Conservation (phyloP, 2,797 vertebrate genomes). For the Sebastes trivittatus region DNA sequence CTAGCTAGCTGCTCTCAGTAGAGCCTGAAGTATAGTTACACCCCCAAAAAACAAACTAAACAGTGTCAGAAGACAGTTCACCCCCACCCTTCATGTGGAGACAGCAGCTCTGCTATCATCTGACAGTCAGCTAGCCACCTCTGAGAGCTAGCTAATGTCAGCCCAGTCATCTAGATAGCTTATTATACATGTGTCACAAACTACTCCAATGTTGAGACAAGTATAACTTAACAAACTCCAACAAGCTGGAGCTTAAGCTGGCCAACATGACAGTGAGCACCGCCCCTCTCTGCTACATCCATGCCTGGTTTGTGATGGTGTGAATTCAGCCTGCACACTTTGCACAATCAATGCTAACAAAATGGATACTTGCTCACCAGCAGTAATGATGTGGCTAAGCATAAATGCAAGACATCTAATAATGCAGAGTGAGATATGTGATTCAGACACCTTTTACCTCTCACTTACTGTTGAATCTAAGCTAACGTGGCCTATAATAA, state of each 20-base stretch:
- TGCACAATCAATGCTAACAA: constrained; percentile 32
- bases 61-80: not conserved
- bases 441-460: not conserved
- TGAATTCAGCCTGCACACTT: constrained; percentile 51
- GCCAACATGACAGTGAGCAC: constrained; percentile 52
- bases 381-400: not conserved
- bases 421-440: not conserved
- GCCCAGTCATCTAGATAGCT: not conserved
- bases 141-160: not conserved
- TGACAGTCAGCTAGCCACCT: not conserved
- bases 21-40: not conserved
- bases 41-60: not conserved
- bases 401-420: not conserved
- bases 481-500: constrained; percentile 53
- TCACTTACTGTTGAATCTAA: not conserved
- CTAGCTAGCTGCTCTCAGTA: not conserved
- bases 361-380: constrained; percentile 19
- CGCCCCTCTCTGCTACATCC: constrained; percentile 63
- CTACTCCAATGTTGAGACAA: not conserved
- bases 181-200: not conserved
- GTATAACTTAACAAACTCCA: not conserved
- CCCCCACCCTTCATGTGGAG: constrained; percentile 6
- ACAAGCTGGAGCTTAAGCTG: not conserved
- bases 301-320: constrained; percentile 71
- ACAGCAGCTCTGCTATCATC: constrained; percentile 18